A percentile compares a stretch with the other conserved stretches of the same genome.
Evolutionary conservation across 2,797 vertebrate genomes (phyloP).

Genomic region (Sebastes iracundus): DNA sequence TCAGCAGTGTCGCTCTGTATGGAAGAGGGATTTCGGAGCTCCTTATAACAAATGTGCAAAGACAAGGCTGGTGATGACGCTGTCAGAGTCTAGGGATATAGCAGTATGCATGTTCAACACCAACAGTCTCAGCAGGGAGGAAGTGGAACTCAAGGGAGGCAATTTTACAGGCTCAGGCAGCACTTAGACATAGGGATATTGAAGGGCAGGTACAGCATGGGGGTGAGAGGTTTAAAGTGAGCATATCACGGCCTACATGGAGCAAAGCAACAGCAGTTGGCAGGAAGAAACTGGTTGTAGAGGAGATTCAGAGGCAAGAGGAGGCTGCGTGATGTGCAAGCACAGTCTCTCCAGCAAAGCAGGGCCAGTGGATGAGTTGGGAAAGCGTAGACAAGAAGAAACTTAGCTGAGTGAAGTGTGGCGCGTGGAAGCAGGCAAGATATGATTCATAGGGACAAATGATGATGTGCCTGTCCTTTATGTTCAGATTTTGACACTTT

Average conservation of each 20-base stretch:
- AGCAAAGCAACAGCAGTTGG: neutral
- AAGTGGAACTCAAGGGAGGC: neutral
- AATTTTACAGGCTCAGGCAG: neutral
- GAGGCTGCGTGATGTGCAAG: neutral
- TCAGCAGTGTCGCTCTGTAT: neutral
- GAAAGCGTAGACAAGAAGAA: neutral
- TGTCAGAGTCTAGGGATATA: neutral
- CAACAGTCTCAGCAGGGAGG: neutral
- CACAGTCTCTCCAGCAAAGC: neutral
- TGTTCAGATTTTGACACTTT: too few relatives aligned
- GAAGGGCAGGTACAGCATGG: neutral
- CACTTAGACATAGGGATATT: neutral
- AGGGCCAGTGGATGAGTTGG: neutral
- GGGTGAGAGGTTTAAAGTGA: neutral
- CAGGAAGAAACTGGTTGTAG: neutral
- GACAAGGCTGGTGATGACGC: neutral
- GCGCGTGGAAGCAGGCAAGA: neutral
- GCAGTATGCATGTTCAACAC: neutral
- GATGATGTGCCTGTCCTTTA: neutral
- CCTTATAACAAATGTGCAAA: neutral
- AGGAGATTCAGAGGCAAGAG: neutral
- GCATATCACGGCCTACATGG: neutral
- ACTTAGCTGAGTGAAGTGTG: neutral
- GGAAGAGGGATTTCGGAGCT: too few relatives aligned
- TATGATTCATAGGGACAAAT: neutral